Percentiles rank a stretch among this genome's conserved stretches.
Conservation (phyloP, 2,888 invertebrate species). For the Machimus rusticus region DNA sequence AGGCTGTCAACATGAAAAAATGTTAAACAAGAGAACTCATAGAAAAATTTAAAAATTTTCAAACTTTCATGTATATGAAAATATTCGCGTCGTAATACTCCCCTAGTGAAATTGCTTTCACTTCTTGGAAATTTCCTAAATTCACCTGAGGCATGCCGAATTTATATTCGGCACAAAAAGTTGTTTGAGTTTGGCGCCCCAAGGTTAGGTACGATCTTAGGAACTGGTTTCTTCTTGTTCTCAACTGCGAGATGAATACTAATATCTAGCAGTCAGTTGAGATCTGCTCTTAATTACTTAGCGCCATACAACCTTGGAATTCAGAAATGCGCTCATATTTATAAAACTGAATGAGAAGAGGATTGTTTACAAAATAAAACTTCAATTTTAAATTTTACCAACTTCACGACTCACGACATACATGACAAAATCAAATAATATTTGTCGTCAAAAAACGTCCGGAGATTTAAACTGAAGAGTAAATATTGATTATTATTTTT, state of each 20-base stretch:
- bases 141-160: neutral
- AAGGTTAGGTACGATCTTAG: neutral
- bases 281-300: neutral
- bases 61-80: neutral
- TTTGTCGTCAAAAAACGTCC: neutral
- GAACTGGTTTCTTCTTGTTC: neutral
- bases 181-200: neutral
- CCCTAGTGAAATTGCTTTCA: neutral
- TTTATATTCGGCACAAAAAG: neutral
- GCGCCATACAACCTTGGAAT: neutral
- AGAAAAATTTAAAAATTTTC: neutral
- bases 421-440: neutral
- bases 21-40: neutral
- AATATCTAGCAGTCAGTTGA: neutral
- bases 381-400: neutral
- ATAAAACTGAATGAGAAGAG: neutral
- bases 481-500: neutral
- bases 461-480: neutral
- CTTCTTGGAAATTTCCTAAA: neutral
- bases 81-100: neutral
- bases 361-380: neutral
- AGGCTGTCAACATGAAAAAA: neutral
- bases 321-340: neutral
- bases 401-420: neutral
- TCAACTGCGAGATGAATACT: neutral